phyloP scores from a whole-genome alignment of 2,113 vertebrate genomes.

The Cyphomyrus discorhynchus region DNA sequence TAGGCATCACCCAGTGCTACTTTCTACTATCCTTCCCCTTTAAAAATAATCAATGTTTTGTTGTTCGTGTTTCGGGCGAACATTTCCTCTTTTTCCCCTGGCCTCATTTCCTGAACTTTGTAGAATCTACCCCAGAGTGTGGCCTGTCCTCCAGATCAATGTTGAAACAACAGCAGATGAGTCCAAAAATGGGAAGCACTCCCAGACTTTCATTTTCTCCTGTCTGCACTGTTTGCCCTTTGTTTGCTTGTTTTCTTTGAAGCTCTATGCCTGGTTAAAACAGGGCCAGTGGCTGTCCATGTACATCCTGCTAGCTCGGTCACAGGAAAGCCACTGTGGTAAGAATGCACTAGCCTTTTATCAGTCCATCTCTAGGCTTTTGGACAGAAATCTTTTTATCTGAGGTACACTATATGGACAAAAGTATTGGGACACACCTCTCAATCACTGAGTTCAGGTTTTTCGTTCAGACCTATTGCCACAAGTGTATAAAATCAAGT shows the following conservation, averaged over 20 bases:
- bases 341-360: not conserved
- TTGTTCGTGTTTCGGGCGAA: not conserved
- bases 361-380: not conserved
- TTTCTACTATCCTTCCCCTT: not conserved
- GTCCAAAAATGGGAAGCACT: slow-evolving; percentile 9
- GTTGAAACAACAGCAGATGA: not conserved
- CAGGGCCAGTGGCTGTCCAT: not conserved
- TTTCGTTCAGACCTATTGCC: not conserved
- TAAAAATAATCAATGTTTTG: not conserved
- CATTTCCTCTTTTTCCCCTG: not conserved
- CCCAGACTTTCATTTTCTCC: slow-evolving; percentile 39
- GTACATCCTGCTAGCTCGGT: not conserved
- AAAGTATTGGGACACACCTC: not conserved
- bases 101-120: slow-evolving; percentile 14
- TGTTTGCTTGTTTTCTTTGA: slow-evolving; percentile 30
- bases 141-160: not conserved
- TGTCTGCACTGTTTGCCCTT: slow-evolving; percentile 25
- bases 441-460: not conserved
- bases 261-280: not conserved
- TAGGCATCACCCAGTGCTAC: not conserved
- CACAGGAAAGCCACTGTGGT: not conserved
- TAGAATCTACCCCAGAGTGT: not conserved
- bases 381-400: not conserved
- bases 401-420: not conserved
- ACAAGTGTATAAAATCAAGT: not conserved